A percentile compares a stretch with the other conserved stretches of the same genome.
phyloP scores from a whole-genome alignment of 2,888 invertebrate genomes.

The Seladonia tumulorum region DNA sequence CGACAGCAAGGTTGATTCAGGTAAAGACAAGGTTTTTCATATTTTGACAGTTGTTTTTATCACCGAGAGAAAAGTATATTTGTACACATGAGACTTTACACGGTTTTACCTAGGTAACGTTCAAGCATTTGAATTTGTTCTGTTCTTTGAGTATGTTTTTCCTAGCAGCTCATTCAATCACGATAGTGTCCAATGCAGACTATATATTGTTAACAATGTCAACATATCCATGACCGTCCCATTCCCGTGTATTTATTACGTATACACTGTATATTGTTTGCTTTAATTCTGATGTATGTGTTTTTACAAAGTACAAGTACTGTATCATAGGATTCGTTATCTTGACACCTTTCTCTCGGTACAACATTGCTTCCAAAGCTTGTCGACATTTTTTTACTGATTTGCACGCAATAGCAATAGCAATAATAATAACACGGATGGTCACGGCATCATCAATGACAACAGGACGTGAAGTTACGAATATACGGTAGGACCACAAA shows the following conservation, averaged over 20 bases:
- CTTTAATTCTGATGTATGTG: constrained; percentile 29
- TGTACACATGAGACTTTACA: constrained; percentile 35
- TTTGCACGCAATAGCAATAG: constrained; percentile 78
- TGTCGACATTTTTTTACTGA: constrained; percentile 74
- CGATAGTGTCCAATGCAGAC: constrained; percentile 10
- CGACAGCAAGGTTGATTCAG: constrained; percentile 83
- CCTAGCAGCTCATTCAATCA: constrained; percentile 22
- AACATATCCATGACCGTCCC: constrained; percentile 5
- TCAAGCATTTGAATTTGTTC: constrained; percentile 24
- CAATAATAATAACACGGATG: constrained; percentile 76
- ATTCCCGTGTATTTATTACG: constrained; percentile 14
- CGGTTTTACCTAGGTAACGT: constrained; percentile 38
- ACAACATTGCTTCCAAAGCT: constrained; percentile 75
- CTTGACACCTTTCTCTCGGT: constrained; percentile 77
- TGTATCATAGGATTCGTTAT: constrained; percentile 46
- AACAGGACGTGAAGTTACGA: constrained; percentile 53
- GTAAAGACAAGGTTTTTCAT: constrained; percentile 80
- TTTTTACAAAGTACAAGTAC: constrained; percentile 26
- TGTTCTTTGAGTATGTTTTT: background rate
- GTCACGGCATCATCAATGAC: constrained; percentile 67
- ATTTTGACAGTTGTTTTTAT: constrained; percentile 74
- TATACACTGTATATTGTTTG: constrained; percentile 14
- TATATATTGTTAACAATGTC: constrained; percentile 9
- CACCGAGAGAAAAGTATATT: constrained; percentile 77
- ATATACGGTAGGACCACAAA: constrained; percentile 24